Percentiles rank a stretch among this genome's conserved stretches.
Conservation (phyloP, 2,113 vertebrate species). For the Triplophysa dalaica region DNA sequence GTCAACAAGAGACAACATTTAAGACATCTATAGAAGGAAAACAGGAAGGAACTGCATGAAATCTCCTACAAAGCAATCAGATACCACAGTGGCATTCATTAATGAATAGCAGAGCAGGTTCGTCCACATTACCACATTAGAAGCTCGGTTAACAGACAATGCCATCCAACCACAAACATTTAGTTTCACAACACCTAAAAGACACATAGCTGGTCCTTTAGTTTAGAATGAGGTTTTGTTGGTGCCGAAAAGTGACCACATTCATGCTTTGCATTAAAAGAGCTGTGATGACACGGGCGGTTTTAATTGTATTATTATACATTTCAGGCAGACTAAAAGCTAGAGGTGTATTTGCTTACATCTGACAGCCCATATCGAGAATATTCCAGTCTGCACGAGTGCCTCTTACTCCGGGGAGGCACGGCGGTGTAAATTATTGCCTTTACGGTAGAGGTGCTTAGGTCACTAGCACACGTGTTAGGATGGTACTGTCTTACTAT, state of each 20-base stretch:
- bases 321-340: slow-evolving; percentile 24
- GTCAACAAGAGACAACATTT: not conserved
- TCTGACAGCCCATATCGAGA: slow-evolving; percentile 12
- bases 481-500: not conserved
- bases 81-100: not conserved
- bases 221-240: slow-evolving; percentile 22
- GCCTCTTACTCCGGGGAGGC: slow-evolving; percentile 27
- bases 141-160: not conserved
- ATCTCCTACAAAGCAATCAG: not conserved
- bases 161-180: not conserved
- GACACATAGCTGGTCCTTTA: not conserved
- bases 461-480: not conserved
- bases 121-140: slow-evolving; percentile 5
- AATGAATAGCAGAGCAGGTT: not conserved
- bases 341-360: slow-evolving; percentile 7
- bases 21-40: not conserved
- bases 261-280: slow-evolving; percentile 9
- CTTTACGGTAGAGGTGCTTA: slow-evolving; percentile 7
- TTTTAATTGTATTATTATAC: slow-evolving; percentile 17
- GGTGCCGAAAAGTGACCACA: slow-evolving; percentile 27
- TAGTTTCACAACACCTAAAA: not conserved
- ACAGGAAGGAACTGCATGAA: slow-evolving; percentile 16
- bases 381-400: slow-evolving; percentile 7
- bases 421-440: slow-evolving; percentile 50
- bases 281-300: not conserved